Base-by-base conservation (phyloP, 2,113 vertebrate species). In the Pelusios castaneus region DNA sequence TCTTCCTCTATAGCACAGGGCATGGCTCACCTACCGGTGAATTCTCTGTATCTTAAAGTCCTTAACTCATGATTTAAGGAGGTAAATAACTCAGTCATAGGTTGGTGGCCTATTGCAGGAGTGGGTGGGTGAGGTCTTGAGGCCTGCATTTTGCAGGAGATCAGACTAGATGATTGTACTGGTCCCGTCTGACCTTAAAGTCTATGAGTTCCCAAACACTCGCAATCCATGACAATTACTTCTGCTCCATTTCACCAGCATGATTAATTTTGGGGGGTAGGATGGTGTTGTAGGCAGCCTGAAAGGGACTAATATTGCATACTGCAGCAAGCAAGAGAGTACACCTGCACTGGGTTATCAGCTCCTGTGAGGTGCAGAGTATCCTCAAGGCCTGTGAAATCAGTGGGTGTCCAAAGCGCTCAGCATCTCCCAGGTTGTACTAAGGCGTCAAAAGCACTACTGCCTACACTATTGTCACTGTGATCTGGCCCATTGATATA, bases 391-490 rank as follows among this genome's bases (percentile, higher is more conserved):
- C 63, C 19, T 13, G 1, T 0, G n/a, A 70, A 70, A 70, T 70
- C n/a, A 21, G 63, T 38, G 0, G 12, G 2, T 5, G 10, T 31
- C 10, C 21, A 5, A 6, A 6, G 19, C 27, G 17, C 25, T 3
- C 4, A 1, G 3, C 24, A 11, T 4, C 16, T n/a, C n/a, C 9
- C 25, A 10, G 11, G 45, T 2, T 88, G 31, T 34, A 55, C 56
- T 8, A 0, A 10, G 2, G 4, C 7, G 14, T 56, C 8, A 29
- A 83, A 88, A 45, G 25, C 6, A 22, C 47, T 43, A 67, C 24
- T 8, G 84, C 73, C 27, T 76, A 85, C 41, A 76, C 41, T 45
- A 41, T 45, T 76, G 27, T 24, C 22, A 27, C 24, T 92, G 10
- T 51, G 8, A 10, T 85, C 89, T 83, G 21, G 80, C 29, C 4